Evolutionary conservation across 1,140 invertebrate genomes (phyloP), one percentile per base, ranked within the genome.

Genomic region (Phymastichus coffea): DNA sequence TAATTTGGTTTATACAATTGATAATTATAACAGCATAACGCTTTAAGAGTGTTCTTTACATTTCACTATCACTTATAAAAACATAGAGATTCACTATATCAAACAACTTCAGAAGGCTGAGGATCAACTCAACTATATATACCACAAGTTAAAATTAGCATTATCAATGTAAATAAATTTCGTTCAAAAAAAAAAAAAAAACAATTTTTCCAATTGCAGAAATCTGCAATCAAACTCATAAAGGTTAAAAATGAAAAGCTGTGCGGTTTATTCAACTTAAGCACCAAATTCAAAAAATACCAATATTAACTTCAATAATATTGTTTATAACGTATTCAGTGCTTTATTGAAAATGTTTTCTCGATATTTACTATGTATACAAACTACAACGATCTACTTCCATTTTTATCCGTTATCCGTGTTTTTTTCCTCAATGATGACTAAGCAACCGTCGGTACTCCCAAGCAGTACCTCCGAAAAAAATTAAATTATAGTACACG

Each of bases 401-500:
- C 28, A 30, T 61, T 61, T 61, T 55, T 43, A 41, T 51, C 14
- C 3, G 15, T 37, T 40, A 47, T 26, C 17, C 9, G n/a, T n/a
- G n/a, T 25, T 10, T 55, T 55, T 61, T 41, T 49, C 6, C 20
- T 49, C 22, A 56, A 61, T 26, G 49, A 49, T 55, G 44, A 61
- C 23, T 54, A 56, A 43, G 33, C 44, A 56, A 55, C 23, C 28
- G 25, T 22, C n/a, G 15, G 51, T 48, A 56, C 26, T 41, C 10
- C n/a, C n/a, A n/a, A 48, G 14, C 33, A 35, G 53, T 56, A 49
- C 26, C 4, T 49, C 37, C 6, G 17, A 55, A 35, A n/a, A n/a
- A n/a, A 35, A 48, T 61, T 49, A 55, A 61, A 61, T 61, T 61
- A 61, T 49, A 61, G 52, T 61, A 61, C 43, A 49, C 33, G 25